A percentile compares a stretch with the other conserved stretches of the same genome.
Conservation (phyloP, 2,888 invertebrate species). For the Ichneumoninae sp. region DNA sequence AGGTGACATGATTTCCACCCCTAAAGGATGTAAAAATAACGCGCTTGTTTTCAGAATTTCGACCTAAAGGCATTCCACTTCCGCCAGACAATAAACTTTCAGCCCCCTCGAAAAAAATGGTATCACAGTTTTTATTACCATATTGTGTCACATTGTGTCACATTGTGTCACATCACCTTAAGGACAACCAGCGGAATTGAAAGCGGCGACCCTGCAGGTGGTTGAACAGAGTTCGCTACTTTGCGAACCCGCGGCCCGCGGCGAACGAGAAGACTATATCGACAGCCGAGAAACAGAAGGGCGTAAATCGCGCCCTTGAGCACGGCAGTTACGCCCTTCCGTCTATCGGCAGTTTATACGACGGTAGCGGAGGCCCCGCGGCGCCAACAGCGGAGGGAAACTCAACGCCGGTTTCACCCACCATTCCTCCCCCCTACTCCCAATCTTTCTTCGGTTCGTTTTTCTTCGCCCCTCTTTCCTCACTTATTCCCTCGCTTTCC, state of each 20-base stretch:
- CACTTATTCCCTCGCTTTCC: conserved; percentile 2
- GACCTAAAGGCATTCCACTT: too few relatives aligned
- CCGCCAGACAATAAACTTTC: not conserved
- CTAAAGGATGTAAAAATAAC: too few relatives aligned
- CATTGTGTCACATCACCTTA: not conserved
- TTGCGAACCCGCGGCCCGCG: conserved; percentile 20
- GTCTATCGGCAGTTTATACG: not conserved
- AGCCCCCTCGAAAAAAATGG: not conserved
- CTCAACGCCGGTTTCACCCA: not conserved
- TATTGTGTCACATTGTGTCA: too few relatives aligned
- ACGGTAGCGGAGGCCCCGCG: not conserved
- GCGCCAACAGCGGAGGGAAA: conserved; percentile 21
- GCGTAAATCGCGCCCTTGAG: not conserved
- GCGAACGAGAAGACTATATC: conserved; percentile 17
- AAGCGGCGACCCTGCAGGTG: conserved; percentile 26
- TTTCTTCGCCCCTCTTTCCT: conserved; percentile 12
- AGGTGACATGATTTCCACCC: too few relatives aligned
- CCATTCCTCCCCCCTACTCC: not conserved
- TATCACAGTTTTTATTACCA: not conserved
- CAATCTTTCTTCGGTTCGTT: conserved; percentile 35
- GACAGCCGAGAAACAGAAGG: not conserved
- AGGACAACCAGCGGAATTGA: not conserved
- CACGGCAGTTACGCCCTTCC: not conserved
- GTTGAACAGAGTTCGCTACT: conserved; percentile 44
- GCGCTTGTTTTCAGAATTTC: too few relatives aligned